Conservation (phyloP, 1,140 invertebrate genomes). For the Drosophila pallidifrons region DNA sequence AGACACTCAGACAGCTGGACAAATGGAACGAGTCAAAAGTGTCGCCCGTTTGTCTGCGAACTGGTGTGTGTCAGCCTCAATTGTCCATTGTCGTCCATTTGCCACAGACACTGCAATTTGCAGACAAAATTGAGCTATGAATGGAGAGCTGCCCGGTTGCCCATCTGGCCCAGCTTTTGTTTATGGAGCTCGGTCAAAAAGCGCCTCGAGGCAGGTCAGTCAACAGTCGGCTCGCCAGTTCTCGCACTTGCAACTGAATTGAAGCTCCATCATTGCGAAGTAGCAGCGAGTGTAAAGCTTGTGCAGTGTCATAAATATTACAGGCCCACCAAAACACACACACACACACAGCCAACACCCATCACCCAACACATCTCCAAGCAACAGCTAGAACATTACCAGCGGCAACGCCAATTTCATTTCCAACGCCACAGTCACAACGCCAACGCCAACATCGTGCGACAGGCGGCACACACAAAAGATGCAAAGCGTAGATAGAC, state of each 20-base stretch:
- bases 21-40: slow-evolving; percentile 19
- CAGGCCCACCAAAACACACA: slow-evolving; percentile 50
- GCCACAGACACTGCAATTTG: slow-evolving; percentile 42
- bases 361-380: neutral
- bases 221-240: slow-evolving; percentile 25
- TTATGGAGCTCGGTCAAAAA: slow-evolving; percentile 20
- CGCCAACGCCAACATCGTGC: slow-evolving; percentile 35
- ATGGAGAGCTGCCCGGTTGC: slow-evolving; percentile 18
- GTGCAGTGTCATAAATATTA: slow-evolving; percentile 74
- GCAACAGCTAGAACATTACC: slow-evolving; percentile 3
- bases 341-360: slow-evolving; percentile 25
- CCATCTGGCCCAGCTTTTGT: slow-evolving; percentile 33
- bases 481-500: slow-evolving; percentile 69
- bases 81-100: slow-evolving; percentile 37
- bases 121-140: slow-evolving; percentile 49
- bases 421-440: neutral
- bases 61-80: slow-evolving; percentile 5
- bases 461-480: slow-evolving; percentile 36
- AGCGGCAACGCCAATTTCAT: neutral
- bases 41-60: slow-evolving; percentile 32
- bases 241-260: slow-evolving; percentile 2
- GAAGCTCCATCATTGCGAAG: neutral
- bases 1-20: slow-evolving; percentile 9
- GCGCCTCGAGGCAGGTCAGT: slow-evolving; percentile 37
- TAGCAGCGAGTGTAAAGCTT: slow-evolving; percentile 17